A percentile compares a stretch with the other conserved stretches of the same genome.
Evolutionary conservation across 2,113 vertebrate genomes (phyloP).

Genomic region (Brevimyrus niger): DNA sequence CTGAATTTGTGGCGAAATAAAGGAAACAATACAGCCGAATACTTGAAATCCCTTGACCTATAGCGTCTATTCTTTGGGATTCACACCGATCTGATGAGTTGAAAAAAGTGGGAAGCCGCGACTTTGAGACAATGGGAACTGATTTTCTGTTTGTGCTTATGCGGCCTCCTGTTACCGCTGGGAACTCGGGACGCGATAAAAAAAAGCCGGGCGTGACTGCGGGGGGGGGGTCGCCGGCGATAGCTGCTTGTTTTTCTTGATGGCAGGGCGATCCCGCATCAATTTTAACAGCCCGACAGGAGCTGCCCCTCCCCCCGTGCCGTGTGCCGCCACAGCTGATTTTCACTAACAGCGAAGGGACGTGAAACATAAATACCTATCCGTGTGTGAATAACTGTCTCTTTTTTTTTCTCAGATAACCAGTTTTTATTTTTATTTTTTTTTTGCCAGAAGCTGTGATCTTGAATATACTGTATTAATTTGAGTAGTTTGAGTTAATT

Average conservation of each 20-base stretch:
- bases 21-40: not conserved
- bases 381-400: constrained; percentile 11
- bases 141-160: constrained; percentile 15
- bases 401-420: not conserved
- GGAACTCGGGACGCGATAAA: not conserved
- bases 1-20: not conserved
- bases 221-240: constrained; percentile 3
- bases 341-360: not conserved
- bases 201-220: not conserved
- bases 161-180: constrained; percentile 8
- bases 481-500: not conserved
- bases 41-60: not conserved
- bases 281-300: constrained; percentile 22
- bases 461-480: not conserved
- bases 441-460: not conserved
- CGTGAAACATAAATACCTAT: not conserved
- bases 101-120: not conserved
- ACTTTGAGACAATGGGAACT: constrained; percentile 12
- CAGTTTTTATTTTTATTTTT: not conserved
- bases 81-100: not conserved
- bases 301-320: constrained; percentile 15
- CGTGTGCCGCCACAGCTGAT: constrained; percentile 16
- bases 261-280: constrained; percentile 28
- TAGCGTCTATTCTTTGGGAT: not conserved
- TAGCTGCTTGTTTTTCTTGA: constrained; percentile 34